phyloP scores from a whole-genome alignment of 2,888 invertebrate species.

The Acleris holmiana region DNA sequence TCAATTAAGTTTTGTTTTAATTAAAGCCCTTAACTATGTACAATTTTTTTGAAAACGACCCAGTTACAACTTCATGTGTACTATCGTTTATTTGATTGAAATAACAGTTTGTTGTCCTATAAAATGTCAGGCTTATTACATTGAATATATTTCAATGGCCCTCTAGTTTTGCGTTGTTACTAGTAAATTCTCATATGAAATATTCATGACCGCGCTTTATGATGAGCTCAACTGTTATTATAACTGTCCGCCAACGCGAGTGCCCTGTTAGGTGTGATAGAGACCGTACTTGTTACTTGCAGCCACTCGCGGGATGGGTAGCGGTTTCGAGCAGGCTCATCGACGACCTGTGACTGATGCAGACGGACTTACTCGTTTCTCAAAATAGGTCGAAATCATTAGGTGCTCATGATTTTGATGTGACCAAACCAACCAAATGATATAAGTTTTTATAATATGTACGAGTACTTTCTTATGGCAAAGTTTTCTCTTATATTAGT shows the following conservation, averaged over 20 bases:
- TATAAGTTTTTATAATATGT: not conserved
- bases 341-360: slow-evolving; percentile 1
- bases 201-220: slow-evolving; percentile 57
- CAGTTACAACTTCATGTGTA: slow-evolving; percentile 10
- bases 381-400: too few relatives aligned
- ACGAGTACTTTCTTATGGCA: not conserved
- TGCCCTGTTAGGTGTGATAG: slow-evolving; percentile 34
- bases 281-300: slow-evolving; percentile 24
- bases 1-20: too few relatives aligned
- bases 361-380: not conserved
- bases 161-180: slow-evolving; percentile 41
- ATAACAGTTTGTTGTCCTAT: slow-evolving; percentile 14
- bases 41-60: too few relatives aligned
- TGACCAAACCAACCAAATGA: too few relatives aligned
- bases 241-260: slow-evolving; percentile 54
- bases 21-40: too few relatives aligned
- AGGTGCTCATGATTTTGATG: too few relatives aligned
- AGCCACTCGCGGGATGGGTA: not conserved
- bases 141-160: slow-evolving; percentile 13
- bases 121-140: slow-evolving; percentile 8
- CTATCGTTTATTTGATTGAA: slow-evolving; percentile 16
- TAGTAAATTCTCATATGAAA: slow-evolving; percentile 53
- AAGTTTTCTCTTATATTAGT: not conserved
- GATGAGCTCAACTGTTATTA: slow-evolving; percentile 61
- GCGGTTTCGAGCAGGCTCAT: slow-evolving; percentile 33